These are phyloP conservation scores for Belgica antarctica DNA, from an alignment of 2,888 invertebrate genomes.

Conservation along the genomic window DNA sequence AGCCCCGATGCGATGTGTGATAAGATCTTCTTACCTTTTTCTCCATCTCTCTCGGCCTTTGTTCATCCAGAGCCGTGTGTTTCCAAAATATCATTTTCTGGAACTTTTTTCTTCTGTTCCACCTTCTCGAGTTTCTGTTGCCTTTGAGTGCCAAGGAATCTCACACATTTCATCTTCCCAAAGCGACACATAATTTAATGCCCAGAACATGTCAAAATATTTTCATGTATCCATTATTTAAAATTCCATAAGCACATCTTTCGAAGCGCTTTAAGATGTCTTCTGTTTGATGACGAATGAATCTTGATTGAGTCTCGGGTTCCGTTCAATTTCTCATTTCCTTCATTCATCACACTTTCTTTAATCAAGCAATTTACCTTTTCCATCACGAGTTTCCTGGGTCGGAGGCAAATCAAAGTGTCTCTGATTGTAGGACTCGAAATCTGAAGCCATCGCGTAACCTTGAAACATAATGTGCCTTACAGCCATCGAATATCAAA, in stretches of 20 bases:
- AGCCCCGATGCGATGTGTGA: conserved; percentile 22
- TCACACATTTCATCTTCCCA: conserved; percentile 28
- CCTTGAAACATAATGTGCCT: background rate
- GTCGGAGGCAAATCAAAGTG: background rate
- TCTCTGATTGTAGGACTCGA: background rate
- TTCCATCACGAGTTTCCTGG: background rate
- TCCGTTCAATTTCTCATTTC: background rate
- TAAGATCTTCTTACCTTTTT: conserved; percentile 37
- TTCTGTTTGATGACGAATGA: background rate
- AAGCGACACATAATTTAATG: conserved; percentile 24
- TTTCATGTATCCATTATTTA: conserved; percentile 23
- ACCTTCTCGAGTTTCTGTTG: conserved; percentile 14
- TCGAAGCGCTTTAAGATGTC: background rate
- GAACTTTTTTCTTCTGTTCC: conserved; percentile 9
- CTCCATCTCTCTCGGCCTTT: conserved; percentile 23
- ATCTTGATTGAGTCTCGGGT: conserved; percentile 9
- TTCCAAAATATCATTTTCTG: conserved; percentile 13
- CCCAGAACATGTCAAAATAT: conserved; percentile 37
- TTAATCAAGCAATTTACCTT: background rate
- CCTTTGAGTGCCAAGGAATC: conserved; percentile 19
- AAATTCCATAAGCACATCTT: background rate
- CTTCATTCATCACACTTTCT: background rate
- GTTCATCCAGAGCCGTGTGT: background rate
- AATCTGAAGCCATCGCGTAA: background rate
- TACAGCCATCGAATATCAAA: background rate